A percentile compares a stretch with the other conserved stretches of the same genome.
Evolutionary conservation across 2,797 vertebrate species (phyloP).

Genomic region (Simalia tracyae): DNA sequence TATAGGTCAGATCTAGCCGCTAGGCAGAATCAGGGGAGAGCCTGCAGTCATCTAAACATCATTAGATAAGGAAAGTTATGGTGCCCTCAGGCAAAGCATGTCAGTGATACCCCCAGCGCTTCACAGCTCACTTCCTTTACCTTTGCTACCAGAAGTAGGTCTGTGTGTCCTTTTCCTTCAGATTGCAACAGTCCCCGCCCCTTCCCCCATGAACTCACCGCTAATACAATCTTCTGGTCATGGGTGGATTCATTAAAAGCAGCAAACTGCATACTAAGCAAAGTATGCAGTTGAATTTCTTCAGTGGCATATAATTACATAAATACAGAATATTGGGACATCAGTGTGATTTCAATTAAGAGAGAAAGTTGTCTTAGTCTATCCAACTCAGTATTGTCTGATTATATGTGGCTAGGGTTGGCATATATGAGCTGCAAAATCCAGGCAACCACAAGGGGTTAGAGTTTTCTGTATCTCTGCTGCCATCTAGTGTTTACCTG

Average conservation of each 20-base stretch:
- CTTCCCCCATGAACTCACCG: not conserved
- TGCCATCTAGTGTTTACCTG: not conserved
- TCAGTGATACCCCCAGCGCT: not conserved
- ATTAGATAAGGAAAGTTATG: slow-evolving; percentile 28
- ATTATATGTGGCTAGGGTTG: not conserved
- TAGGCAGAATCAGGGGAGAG: slow-evolving; percentile 14
- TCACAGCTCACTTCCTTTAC: not conserved
- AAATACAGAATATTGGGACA: not conserved
- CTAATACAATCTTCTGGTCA: not conserved
- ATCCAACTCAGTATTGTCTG: not conserved
- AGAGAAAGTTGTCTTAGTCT: not conserved
- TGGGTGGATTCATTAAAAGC: not conserved
- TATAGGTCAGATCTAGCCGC: slow-evolving; percentile 24
- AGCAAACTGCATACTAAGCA: not conserved
- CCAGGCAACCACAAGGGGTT: not conserved
- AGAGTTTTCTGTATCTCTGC: not conserved
- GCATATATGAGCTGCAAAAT: not conserved
- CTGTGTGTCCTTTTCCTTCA: not conserved
- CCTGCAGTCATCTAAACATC: slow-evolving; percentile 18
- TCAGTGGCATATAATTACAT: not conserved
- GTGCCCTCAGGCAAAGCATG: slow-evolving; percentile 11
- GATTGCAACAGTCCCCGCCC: not conserved
- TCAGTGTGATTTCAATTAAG: not conserved
- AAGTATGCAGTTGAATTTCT: not conserved
- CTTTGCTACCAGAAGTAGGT: slow-evolving; percentile 20